Base-by-base conservation (phyloP, 2,113 vertebrate species). In the Corythornis madagascariensis region DNA sequence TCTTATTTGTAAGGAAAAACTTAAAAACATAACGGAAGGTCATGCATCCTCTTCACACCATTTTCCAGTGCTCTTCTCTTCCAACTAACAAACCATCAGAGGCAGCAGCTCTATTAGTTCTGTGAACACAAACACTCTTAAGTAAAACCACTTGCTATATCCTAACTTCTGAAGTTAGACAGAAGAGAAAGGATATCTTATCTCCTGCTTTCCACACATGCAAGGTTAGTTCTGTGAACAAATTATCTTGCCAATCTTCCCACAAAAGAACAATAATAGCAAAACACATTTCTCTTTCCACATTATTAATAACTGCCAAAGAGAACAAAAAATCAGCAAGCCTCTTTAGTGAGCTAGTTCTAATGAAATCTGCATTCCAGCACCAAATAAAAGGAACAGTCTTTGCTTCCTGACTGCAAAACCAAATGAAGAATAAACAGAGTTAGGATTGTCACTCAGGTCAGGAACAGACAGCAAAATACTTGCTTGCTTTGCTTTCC, bases 81-180 rank as follows among this genome's bases (percentile, higher is more conserved):
- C 28, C 61, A 83, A 76, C 33, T 73, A 77, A 83, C 3, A 57
- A 73, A 88, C 45, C 52, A 90, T 53, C 18, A 74, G 21, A 81
- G 53, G 53, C 64, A 74, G 47, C 31, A 80, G 65, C 17, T 50
- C 31, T 33, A 38, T 83, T 29, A 86, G 31, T 12, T 71, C 48
- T 60, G 33, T 35, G 29, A 86, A 60, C 29, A 75, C 47, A 92
- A 81, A 89, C 21, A 86, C 2, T 78, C 45, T n/a, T 83, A 70
- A 86, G 29, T 72, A 71, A 93, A 95, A 81, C 57, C 73, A 86
- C 21, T 83, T 75, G 65, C 26, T 69, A 38, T 89, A 90, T 93
- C 70, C 21, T 67, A 90, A 94, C 43, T 43, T 72, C 61, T 84
- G 17, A 78, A 86, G 26, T 86, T 77, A 90, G 57, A 38, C 0